Evolutionary conservation across 2,113 vertebrate species (phyloP), one percentile per base, ranked within the genome.

Genomic region (Sebastes schlegelii): DNA sequence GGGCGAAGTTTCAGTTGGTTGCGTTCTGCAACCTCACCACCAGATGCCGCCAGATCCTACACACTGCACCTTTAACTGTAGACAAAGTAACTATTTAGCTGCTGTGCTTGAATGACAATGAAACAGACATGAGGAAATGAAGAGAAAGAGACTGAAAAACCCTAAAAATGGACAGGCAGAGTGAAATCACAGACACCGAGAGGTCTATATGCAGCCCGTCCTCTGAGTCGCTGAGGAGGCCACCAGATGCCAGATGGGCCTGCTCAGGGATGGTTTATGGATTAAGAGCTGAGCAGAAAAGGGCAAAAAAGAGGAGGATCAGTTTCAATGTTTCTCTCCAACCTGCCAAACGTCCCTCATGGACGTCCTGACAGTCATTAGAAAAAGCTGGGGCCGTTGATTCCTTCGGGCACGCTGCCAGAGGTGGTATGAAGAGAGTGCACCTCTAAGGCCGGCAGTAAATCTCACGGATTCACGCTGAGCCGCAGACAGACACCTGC

Each of bases 251-350:
- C 91, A 90, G 90, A 92, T 83, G 84, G 79, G 75, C 13, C 88
- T 84, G 88, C 86, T 86, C 79, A 14, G 70, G 79, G 85, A 92
- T 91, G 89, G 86, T 91, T 92, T 91, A 88, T 92, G 92, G 93
- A 93, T 95, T 95, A 92, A 88, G 88, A 86, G 86, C 79, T 72
- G 67, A 80, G 88, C 75, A 80, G 77, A 79, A 89, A 85, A 86
- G 48, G 76, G 66, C 62, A 77, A 73, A 87, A 34, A 80, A 57
- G 72, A 83, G 71, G 62, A 83, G 88, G 90, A 92, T 94, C 91
- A 0, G 82, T 93, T 94, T 94, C 92, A 92, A 57, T 84, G 89
- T 91, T 91, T 93, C 84, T 91, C 85, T 89, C 90, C 88, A 83
- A 86, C 57, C 90, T 92, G 93, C 90, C 93, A 92, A 86, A 88